Conservation (phyloP, 2,797 vertebrate genomes). For the Muscicapa striata region DNA sequence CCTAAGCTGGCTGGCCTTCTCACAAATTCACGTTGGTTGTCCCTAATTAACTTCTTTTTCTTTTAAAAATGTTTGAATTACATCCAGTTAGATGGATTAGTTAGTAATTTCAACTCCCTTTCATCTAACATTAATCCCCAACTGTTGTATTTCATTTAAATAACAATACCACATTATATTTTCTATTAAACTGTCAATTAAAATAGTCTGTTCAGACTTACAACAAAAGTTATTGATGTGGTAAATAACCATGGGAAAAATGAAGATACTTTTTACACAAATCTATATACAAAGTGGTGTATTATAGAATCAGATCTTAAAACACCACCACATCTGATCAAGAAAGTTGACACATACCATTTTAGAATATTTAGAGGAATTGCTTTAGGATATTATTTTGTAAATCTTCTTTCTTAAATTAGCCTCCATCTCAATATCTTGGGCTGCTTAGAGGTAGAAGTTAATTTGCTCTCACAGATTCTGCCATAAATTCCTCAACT, state of each 20-base stretch:
- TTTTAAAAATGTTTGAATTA: slow-evolving; percentile 8
- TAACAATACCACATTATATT: slow-evolving; percentile 8
- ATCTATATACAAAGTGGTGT: neutral
- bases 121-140: neutral
- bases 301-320: neutral
- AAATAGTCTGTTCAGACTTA: neutral
- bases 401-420: neutral
- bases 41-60: slow-evolving; percentile 10
- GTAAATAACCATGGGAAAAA: neutral
- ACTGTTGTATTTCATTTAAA: slow-evolving; percentile 29
- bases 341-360: neutral
- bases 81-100: neutral
- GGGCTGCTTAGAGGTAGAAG: neutral
- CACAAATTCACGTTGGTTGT: neutral
- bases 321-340: neutral
- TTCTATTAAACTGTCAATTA: slow-evolving; percentile 32
- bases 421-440: neutral
- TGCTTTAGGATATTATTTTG: neutral
- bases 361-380: neutral
- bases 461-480: neutral
- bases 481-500: neutral
- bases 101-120: neutral
- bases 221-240: neutral
- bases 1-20: neutral
- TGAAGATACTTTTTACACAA: neutral